A percentile compares a stretch with the other conserved stretches of the same genome.
Evolutionary conservation across 2,113 vertebrate genomes (phyloP).

Genomic region (Ptychochromis oligacanthus): DNA sequence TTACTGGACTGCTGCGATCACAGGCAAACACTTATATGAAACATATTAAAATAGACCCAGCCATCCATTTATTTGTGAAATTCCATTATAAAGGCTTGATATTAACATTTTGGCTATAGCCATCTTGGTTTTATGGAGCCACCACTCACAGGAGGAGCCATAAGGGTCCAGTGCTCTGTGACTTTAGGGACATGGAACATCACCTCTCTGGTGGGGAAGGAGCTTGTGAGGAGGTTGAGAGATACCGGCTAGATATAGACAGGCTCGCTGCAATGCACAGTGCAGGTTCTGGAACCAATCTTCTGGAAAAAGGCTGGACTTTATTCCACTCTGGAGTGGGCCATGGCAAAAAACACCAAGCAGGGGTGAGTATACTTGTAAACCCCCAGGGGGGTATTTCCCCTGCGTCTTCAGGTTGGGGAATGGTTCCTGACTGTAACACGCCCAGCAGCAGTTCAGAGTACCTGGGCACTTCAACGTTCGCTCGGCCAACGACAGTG

Average conservation of each 20-base stretch:
- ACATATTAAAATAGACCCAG: neutral
- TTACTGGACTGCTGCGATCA: conserved; percentile 40
- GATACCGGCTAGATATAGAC: neutral
- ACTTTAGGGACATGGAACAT: too few relatives aligned
- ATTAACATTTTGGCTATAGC: neutral
- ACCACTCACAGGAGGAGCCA: too few relatives aligned
- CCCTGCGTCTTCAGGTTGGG: neutral
- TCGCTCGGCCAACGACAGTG: neutral
- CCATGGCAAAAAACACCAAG: neutral
- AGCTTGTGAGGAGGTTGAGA: neutral
- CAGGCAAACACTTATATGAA: neutral
- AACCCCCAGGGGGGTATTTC: neutral
- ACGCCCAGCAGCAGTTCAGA: neutral
- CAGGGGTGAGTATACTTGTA: neutral
- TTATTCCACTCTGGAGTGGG: neutral
- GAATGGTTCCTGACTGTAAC: too few relatives aligned
- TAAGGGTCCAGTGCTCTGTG: too few relatives aligned
- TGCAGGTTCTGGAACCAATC: neutral
- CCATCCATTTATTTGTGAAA: neutral
- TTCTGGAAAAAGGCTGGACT: neutral
- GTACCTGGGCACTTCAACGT: neutral
- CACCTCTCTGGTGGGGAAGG: neutral
- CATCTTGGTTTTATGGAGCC: neutral
- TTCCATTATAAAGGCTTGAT: neutral
- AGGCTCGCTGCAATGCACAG: neutral